phyloP scores from a whole-genome alignment of 92 coral and sea anemone genomes.

The Phenganax subtilis region DNA sequence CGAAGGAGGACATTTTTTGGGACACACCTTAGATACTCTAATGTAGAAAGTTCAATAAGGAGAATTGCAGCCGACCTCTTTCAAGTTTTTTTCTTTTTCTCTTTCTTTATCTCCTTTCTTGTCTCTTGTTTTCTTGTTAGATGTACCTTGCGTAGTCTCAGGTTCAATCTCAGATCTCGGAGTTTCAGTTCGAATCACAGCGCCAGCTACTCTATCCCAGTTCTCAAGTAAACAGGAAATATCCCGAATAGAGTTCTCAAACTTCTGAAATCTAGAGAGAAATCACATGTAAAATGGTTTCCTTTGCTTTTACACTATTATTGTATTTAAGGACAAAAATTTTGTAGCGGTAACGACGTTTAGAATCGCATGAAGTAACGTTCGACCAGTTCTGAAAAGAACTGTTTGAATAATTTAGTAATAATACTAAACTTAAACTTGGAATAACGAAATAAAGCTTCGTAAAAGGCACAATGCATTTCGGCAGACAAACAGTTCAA shows the following conservation, averaged over 20 bases:
- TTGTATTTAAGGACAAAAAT: too few relatives aligned
- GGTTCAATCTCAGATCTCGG: slow-evolving; percentile 89
- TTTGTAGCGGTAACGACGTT: too few relatives aligned
- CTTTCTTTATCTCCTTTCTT: slow-evolving; percentile 59
- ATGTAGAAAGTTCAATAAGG: background rate
- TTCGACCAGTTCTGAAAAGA: too few relatives aligned
- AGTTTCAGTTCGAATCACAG: slow-evolving; percentile 68
- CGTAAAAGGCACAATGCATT: too few relatives aligned
- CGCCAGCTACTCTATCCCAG: slow-evolving; percentile 95
- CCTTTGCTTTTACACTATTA: too few relatives aligned
- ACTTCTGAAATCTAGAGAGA: slow-evolving; percentile 58
- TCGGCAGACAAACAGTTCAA: too few relatives aligned
- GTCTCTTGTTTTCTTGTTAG: slow-evolving; percentile 72
- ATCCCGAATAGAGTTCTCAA: slow-evolving; percentile 86
- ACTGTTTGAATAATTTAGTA: too few relatives aligned
- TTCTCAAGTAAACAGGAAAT: slow-evolving; percentile 71
- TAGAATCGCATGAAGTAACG: too few relatives aligned
- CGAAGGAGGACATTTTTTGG: too few relatives aligned
- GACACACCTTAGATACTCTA: background rate
- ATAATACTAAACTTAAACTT: too few relatives aligned
- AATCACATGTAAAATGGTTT: background rate
- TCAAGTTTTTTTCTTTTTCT: slow-evolving; percentile 52
- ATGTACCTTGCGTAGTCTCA: slow-evolving; percentile 56
- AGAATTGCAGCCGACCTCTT: slow-evolving; percentile 15
- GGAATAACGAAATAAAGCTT: too few relatives aligned